These are phyloP conservation scores for Lomographa bimaculata DNA, from an alignment of 2,888 invertebrate species.

Conservation along the genomic window DNA sequence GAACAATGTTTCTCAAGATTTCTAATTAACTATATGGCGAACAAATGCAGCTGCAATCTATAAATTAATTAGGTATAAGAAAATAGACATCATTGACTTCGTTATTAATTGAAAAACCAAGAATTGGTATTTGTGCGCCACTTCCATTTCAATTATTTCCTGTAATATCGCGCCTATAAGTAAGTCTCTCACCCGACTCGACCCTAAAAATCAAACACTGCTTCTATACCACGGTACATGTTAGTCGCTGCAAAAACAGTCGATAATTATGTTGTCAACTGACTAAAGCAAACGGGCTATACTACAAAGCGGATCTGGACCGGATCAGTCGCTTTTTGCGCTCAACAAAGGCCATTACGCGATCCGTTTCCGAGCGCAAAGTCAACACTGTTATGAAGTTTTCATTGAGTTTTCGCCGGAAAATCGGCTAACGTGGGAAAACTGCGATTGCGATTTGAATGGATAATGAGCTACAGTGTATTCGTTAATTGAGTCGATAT, in stretches of 20 bases:
- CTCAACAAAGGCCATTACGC: conserved; percentile 77
- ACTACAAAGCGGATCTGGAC: conserved; percentile 75
- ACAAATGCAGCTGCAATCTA: too few relatives aligned
- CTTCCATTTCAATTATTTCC: too few relatives aligned
- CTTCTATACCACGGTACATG: neutral
- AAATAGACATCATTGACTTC: too few relatives aligned
- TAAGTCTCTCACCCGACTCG: too few relatives aligned
- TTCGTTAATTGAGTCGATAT: conserved; percentile 77
- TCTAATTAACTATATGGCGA: too few relatives aligned
- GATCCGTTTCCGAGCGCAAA: conserved; percentile 73
- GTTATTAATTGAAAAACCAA: too few relatives aligned
- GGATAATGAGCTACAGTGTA: conserved; percentile 70
- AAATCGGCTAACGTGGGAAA: conserved; percentile 73
- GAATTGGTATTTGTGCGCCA: too few relatives aligned
- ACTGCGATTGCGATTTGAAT: conserved; percentile 75
- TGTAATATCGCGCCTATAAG: too few relatives aligned
- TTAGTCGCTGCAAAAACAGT: conserved; percentile 49
- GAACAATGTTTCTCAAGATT: too few relatives aligned
- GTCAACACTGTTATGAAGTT: conserved; percentile 80
- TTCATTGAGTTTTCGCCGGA: conserved; percentile 68
- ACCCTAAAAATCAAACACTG: conserved; percentile 5
- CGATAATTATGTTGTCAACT: conserved; percentile 78
- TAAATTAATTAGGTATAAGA: too few relatives aligned
- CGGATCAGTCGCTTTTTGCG: conserved; percentile 78
- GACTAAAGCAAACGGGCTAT: conserved; percentile 68